A percentile compares a stretch with the other conserved stretches of the same genome.
phyloP scores from a whole-genome alignment of 2,888 invertebrate species.

The Syrphus vitripennis region DNA sequence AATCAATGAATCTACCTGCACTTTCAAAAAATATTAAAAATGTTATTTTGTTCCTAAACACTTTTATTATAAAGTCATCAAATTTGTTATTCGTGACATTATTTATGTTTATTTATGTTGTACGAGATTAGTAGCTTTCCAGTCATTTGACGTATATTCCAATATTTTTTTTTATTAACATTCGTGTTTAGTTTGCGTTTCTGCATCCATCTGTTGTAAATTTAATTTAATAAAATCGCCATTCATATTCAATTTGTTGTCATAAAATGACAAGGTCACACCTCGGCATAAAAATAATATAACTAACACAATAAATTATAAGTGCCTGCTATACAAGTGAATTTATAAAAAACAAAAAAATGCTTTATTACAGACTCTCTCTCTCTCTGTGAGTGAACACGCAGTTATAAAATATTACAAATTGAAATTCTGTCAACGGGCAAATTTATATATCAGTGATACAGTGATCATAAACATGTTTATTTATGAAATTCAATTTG shows the following conservation, averaged over 20 bases:
- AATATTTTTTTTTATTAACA: neutral
- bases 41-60: neutral
- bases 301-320: constrained; percentile 47
- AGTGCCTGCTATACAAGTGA: constrained; percentile 5
- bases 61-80: neutral
- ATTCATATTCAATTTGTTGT: constrained; percentile 63
- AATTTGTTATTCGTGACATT: neutral
- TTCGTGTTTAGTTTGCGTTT: neutral
- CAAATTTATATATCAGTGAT: constrained; percentile 55
- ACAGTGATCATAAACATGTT: constrained; percentile 64
- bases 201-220: constrained; percentile 24
- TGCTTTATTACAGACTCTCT: constrained; percentile 23
- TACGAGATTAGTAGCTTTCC: neutral
- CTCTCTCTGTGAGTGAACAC: too few relatives aligned
- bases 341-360: constrained; percentile 6
- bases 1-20: neutral
- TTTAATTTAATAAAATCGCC: constrained; percentile 47
- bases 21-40: neutral
- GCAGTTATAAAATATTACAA: neutral
- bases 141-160: neutral
- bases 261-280: constrained; percentile 66
- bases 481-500: constrained; percentile 67
- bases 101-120: too few relatives aligned
- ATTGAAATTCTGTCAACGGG: constrained; percentile 62
- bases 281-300: constrained; percentile 51